A percentile compares a stretch with the other conserved stretches of the same genome.
phyloP scores from a whole-genome alignment of 2,113 vertebrate genomes.

The Menura novaehollandiae region DNA sequence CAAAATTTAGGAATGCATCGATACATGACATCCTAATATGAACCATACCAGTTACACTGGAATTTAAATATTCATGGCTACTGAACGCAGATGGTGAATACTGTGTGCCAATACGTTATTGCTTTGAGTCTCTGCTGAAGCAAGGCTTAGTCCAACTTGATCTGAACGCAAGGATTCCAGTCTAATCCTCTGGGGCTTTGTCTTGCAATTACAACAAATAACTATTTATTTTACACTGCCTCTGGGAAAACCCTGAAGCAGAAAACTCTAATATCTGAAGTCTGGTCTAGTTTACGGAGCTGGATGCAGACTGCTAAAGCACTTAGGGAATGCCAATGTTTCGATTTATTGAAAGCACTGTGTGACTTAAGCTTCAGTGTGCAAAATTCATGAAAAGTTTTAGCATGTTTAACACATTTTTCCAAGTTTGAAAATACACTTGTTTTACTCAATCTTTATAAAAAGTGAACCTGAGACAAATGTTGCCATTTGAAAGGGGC shows the following conservation, averaged over 20 bases:
- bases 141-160: conserved; percentile 59
- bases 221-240: conserved; percentile 79
- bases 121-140: conserved; percentile 62
- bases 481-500: neutral
- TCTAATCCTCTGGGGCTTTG: conserved; percentile 71
- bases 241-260: conserved; percentile 74
- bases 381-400: conserved; percentile 5
- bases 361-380: conserved; percentile 17
- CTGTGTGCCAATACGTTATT: conserved; percentile 68
- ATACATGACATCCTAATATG: conserved; percentile 50
- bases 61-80: conserved; percentile 68
- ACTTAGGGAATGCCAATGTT: conserved; percentile 72
- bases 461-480: neutral
- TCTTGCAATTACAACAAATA: conserved; percentile 79
- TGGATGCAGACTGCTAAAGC: conserved; percentile 76
- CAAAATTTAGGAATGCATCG: conserved; percentile 57
- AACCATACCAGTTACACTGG: conserved; percentile 50
- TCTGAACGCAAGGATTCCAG: conserved; percentile 73
- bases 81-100: conserved; percentile 53
- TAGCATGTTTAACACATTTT: neutral
- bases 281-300: conserved; percentile 75
- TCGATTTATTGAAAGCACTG: conserved; percentile 68
- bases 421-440: neutral
- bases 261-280: conserved; percentile 77
- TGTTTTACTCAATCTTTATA: neutral